Evolutionary conservation across 2,797 vertebrate genomes (phyloP).

Genomic region (Smutsia gigantea): DNA sequence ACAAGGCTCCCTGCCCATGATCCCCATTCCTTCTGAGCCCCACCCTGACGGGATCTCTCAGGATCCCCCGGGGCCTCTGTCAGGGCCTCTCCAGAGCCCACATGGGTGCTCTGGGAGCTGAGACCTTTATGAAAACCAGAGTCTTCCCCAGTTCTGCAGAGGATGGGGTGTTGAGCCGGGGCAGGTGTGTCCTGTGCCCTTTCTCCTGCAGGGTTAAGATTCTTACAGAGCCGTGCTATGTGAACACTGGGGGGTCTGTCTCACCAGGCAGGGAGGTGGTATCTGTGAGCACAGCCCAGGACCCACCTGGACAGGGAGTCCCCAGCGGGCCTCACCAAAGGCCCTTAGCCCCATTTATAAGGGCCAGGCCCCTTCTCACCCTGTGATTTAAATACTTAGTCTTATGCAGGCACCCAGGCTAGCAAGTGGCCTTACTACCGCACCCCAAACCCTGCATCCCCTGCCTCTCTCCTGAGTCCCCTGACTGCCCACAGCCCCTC

Average conservation of each 20-base stretch:
- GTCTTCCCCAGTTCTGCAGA: background rate
- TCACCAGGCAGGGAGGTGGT: background rate
- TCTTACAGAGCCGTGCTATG: too few relatives aligned
- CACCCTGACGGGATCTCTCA: background rate
- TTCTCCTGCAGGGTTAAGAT: background rate
- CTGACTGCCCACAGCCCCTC: background rate
- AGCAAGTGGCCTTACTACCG: background rate
- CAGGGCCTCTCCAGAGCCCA: slow-evolving; percentile 1
- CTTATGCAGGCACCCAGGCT: background rate
- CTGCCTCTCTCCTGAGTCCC: background rate
- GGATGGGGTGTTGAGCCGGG: background rate
- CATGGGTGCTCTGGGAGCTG: background rate
- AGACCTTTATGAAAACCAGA: background rate
- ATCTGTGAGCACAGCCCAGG: background rate
- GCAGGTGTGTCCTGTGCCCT: background rate
- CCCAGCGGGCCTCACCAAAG: rapidly evolving
- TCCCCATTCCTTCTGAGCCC: slow-evolving; percentile 55
- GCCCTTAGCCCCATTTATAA: background rate
- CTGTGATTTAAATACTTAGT: background rate
- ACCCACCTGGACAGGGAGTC: background rate
- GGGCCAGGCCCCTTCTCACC: background rate
- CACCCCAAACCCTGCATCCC: background rate
- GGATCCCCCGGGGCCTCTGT: slow-evolving; percentile 9
- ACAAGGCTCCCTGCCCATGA: slow-evolving; percentile 45
- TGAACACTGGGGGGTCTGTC: background rate